These are phyloP conservation scores for Anguilla marmorata DNA, from an alignment of 2,797 vertebrate species.

Conservation along the genomic window DNA sequence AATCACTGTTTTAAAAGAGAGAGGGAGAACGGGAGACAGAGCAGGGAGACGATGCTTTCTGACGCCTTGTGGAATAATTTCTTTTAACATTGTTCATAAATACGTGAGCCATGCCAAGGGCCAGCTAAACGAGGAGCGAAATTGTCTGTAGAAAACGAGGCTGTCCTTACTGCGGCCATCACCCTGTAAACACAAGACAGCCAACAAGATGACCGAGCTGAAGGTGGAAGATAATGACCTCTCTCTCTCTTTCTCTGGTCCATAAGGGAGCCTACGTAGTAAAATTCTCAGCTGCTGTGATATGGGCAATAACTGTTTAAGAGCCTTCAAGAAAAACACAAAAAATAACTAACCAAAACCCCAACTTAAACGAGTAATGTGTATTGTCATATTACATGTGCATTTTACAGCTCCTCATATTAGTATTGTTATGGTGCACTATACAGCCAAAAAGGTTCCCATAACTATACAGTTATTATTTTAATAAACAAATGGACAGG, in stretches of 20 bases:
- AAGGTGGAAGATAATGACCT: not conserved
- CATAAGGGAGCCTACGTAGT: constrained; percentile 54
- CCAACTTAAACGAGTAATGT: constrained; percentile 51
- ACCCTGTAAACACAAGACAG: not conserved
- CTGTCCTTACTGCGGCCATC: constrained; percentile 35
- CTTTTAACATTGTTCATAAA: constrained; percentile 53
- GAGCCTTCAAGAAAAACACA: constrained; percentile 58
- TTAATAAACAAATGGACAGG: constrained; percentile 58
- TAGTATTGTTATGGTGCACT: constrained; percentile 45
- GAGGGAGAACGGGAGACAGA: constrained; percentile 48
- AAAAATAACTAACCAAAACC: constrained; percentile 44
- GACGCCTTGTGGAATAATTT: constrained; percentile 40
- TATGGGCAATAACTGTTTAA: constrained; percentile 55
- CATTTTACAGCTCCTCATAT: constrained; percentile 45
- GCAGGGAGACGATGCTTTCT: constrained; percentile 51
- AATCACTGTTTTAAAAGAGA: constrained; percentile 47
- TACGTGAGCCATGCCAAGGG: not conserved
- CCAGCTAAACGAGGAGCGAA: not conserved
- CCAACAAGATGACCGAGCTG: not conserved
- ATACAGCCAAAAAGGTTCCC: constrained; percentile 32
- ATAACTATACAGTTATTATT: constrained; percentile 49
- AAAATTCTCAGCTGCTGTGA: constrained; percentile 44
- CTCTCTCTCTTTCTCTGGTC: constrained; percentile 36
- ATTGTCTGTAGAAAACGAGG: constrained; percentile 43
- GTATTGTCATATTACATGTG: constrained; percentile 40